These are phyloP conservation scores for Fregetta grallaria DNA, from an alignment of 2,113 vertebrate species.

Conservation along the genomic window DNA sequence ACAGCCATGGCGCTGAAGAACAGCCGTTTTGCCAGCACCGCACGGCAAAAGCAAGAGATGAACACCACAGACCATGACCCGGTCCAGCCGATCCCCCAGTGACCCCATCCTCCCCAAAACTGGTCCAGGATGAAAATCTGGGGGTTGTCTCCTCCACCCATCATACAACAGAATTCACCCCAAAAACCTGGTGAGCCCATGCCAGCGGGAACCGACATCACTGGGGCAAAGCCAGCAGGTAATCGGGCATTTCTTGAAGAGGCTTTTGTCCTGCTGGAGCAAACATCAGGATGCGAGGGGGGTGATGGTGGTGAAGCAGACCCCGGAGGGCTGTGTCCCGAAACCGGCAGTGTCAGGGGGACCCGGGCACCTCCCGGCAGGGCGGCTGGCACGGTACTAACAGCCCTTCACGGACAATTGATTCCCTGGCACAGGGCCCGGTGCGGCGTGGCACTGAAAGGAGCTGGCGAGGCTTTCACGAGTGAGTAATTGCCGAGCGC, in stretches of 20 bases:
- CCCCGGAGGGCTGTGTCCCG: accelerated
- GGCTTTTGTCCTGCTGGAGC: not conserved
- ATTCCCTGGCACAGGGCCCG: not conserved
- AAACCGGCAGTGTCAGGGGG: accelerated
- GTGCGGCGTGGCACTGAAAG: not conserved
- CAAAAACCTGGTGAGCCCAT: not conserved
- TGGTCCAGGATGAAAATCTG: not conserved
- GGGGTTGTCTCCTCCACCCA: not conserved
- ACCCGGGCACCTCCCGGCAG: not conserved
- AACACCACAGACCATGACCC: accelerated
- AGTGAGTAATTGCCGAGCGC: not conserved
- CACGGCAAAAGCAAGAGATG: not conserved
- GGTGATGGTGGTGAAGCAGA: not conserved
- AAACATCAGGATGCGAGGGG: too few relatives aligned
- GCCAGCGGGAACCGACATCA: accelerated
- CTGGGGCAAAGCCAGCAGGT: not conserved
- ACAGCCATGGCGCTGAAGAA: accelerated
- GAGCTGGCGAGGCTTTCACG: not conserved
- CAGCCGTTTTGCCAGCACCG: not conserved
- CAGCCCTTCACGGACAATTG: not conserved
- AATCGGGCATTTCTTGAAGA: not conserved
- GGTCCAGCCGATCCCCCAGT: not conserved
- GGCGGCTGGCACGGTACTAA: accelerated
- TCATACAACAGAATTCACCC: not conserved
- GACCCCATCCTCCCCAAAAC: not conserved